Percentiles rank a stretch among this genome's conserved stretches.
Conservation (phyloP, 2,797 vertebrate genomes). For the Luscinia luscinia region DNA sequence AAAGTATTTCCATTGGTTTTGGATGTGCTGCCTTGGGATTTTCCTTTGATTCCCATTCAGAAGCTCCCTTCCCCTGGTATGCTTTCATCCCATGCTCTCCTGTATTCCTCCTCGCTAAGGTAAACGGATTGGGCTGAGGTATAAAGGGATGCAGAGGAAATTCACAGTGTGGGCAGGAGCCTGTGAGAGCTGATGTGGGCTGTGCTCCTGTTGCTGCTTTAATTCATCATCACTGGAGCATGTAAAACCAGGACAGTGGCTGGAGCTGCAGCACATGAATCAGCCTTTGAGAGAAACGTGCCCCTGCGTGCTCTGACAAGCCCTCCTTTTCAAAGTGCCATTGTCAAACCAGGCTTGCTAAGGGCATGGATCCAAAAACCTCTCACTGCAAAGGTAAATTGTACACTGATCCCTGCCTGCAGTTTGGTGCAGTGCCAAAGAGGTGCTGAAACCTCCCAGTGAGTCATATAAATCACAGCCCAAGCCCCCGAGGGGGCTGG, state of each 20-base stretch:
- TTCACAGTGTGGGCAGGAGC: background rate
- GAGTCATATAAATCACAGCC: slow-evolving; percentile 59
- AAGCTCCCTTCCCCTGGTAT: background rate
- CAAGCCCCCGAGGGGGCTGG: slow-evolving; percentile 22
- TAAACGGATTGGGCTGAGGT: background rate
- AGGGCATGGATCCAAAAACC: slow-evolving; percentile 34
- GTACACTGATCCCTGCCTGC: slow-evolving; percentile 40
- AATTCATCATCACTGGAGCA: slow-evolving; percentile 43
- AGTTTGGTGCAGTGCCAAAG: slow-evolving; percentile 57
- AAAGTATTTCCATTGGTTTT: background rate
- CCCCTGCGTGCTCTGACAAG: slow-evolving; percentile 60
- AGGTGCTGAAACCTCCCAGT: slow-evolving; percentile 63
- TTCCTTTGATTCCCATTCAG: background rate
- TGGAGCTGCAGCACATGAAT: slow-evolving; percentile 33
- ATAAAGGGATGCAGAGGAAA: background rate
- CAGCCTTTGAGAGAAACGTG: slow-evolving; percentile 43
- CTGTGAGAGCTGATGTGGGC: background rate
- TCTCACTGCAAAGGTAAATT: slow-evolving; percentile 66
- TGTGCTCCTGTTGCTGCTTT: slow-evolving; percentile 9
- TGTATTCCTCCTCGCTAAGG: background rate
- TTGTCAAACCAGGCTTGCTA: slow-evolving; percentile 35
- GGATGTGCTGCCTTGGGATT: background rate
- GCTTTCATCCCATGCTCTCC: background rate
- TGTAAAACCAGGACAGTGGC: slow-evolving; percentile 46
- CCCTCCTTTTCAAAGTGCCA: slow-evolving; percentile 43